Base-by-base conservation (phyloP, 1,140 invertebrate species). In the Asobara japonica region DNA sequence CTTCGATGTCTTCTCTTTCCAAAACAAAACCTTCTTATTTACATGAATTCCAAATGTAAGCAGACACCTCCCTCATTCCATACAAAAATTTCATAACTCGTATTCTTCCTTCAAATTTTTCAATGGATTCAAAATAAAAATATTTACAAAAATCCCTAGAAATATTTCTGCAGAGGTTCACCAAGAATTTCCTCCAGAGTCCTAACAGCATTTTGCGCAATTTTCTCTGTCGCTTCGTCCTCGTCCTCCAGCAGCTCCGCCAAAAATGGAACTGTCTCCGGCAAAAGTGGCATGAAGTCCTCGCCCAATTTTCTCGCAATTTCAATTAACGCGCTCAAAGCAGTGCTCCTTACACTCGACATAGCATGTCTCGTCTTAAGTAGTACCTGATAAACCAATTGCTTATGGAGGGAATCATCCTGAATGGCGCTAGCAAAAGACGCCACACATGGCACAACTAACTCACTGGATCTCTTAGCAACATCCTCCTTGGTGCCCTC, bases 321-420 rank as follows among this genome's bases (percentile, higher is more conserved):
- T 70, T 92, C 90, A 16, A 92, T 85, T 66, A 88, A 41, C 41
- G 83, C 77, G 64, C 79, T 81, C 3, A 87, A 51, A 0, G 84
- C 83, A 0, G 83, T 79, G 10, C 79, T 81, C 41, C 86, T 77
- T 1, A 88, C 84, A 7, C 81, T 74, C n/a, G 93, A 87, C 65
- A 91, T 91, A 76, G 90, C 89, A 78, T 95, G 92, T 74, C 94
- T 90, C 0, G 95, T 95, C 86, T 97, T 98, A 48, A 97, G 87
- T 16, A 97, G 86, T 65, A 97, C 91, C 85, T 97, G 94, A 84
- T 96, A 95, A 80, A 97, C 95, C 2, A 98, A 86, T 76, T 94
- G 91, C 82, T 97, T 97, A 92, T 96, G 97, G 2, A 96, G 81
- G 0, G 93, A 90, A 82, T 97, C 96, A 79, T 97, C 96, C 6